Percentiles rank a stretch among this genome's conserved stretches.
Evolutionary conservation across 2,113 vertebrate species (phyloP).

Genomic region (Ameiurus melas): DNA sequence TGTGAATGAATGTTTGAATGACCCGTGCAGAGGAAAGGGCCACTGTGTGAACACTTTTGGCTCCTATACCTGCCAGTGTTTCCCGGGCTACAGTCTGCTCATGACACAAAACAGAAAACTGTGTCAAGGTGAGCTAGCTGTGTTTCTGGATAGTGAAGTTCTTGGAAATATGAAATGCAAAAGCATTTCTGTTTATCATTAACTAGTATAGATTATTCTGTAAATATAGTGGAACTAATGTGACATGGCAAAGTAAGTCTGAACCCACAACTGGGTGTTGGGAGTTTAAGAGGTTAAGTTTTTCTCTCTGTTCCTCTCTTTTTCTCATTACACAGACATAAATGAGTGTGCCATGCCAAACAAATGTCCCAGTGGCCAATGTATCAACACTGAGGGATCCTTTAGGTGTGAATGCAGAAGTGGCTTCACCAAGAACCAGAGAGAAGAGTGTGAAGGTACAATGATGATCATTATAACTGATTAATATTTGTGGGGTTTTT

Average conservation of each 20-base stretch:
- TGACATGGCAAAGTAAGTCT: neutral
- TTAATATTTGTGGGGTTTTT: neutral
- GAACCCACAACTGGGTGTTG: neutral
- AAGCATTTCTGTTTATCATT: neutral
- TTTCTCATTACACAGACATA: constrained; percentile 72
- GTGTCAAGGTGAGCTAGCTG: constrained; percentile 82
- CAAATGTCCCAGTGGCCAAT: constrained; percentile 79
- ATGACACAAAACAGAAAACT: constrained; percentile 75
- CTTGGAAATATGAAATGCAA: neutral
- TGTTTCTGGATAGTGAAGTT: constrained; percentile 31
- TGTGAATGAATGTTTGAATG: constrained; percentile 83
- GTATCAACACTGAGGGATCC: constrained; percentile 86
- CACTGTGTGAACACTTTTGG: constrained; percentile 84
- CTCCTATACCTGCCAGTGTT: constrained; percentile 86
- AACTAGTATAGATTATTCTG: neutral
- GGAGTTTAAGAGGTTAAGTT: neutral
- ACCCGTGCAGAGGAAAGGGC: constrained; percentile 83
- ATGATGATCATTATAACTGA: neutral
- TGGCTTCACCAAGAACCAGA: constrained; percentile 78
- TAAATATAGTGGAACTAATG: neutral
- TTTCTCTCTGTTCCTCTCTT: constrained; percentile 52
- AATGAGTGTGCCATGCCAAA: constrained; percentile 85
- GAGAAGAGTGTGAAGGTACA: constrained; percentile 86
- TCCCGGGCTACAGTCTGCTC: constrained; percentile 79
- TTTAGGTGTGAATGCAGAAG: constrained; percentile 84